Conservation (phyloP, 1,140 invertebrate species). For the Neodiprion lecontei region DNA sequence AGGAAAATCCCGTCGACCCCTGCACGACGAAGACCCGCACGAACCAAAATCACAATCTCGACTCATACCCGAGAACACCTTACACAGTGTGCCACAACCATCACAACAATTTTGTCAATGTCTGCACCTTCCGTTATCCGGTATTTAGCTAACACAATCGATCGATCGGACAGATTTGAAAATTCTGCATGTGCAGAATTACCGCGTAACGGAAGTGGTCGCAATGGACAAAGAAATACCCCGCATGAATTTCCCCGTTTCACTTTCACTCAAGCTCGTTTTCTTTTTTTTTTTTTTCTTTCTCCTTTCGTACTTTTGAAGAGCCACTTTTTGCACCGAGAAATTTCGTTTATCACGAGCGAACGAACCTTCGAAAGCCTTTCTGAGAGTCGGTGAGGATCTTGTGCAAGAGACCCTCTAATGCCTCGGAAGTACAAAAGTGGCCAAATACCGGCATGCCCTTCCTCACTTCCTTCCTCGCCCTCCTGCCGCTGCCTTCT, state of each 20-base stretch:
- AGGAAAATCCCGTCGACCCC: background rate
- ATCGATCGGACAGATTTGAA: background rate
- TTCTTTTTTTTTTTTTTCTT: background rate
- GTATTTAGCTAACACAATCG: background rate
- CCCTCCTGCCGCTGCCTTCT: background rate
- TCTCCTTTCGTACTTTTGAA: background rate
- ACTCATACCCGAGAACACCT: no score
- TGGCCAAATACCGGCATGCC: background rate
- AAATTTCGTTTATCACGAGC: background rate
- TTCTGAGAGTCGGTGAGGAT: background rate
- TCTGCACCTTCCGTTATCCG: no score
- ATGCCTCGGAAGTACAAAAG: slow-evolving; percentile 4
- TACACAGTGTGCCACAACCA: no score
- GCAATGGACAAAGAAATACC: no score
- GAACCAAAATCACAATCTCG: background rate
- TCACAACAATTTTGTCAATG: no score
- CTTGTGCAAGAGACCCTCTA: background rate
- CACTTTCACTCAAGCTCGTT: no score
- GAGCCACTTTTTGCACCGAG: background rate
- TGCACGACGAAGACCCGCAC: background rate
- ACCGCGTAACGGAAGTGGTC: no score
- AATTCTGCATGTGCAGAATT: no score
- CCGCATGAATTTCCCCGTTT: no score
- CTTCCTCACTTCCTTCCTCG: background rate
- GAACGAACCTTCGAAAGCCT: slow-evolving; percentile 3